A percentile compares a stretch with the other conserved stretches of the same genome.
phyloP scores from a whole-genome alignment of 2,888 invertebrate species.

The Hydroisotoma schaefferi region DNA sequence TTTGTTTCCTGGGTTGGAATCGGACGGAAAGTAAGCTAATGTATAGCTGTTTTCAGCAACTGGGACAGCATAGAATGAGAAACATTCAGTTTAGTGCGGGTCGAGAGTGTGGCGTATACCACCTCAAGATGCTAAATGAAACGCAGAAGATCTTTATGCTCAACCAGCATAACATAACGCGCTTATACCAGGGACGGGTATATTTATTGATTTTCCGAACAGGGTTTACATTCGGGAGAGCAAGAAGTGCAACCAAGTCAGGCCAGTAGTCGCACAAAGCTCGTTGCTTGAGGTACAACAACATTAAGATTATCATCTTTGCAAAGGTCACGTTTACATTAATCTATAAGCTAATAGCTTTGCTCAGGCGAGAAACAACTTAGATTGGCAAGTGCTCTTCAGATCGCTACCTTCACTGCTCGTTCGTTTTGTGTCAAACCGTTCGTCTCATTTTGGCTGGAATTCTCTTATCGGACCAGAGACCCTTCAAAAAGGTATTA shows the following conservation, averaged over 20 bases:
- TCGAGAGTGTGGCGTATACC: too few species aligned
- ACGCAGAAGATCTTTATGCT: too few species aligned
- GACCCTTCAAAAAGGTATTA: too few species aligned
- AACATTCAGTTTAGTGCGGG: too few species aligned
- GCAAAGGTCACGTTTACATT: constrained; percentile 13
- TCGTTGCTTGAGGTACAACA: constrained; percentile 1
- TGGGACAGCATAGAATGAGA: constrained; percentile 8
- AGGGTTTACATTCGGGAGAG: constrained; percentile 4
- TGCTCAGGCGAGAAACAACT: not conserved
- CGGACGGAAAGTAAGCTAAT: not conserved
- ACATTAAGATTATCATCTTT: constrained; percentile 14
- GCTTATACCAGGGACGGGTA: constrained; percentile 13
- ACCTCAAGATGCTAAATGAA: too few species aligned
- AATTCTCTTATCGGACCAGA: too few species aligned
- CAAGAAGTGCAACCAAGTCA: not conserved
- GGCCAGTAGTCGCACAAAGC: constrained; percentile 7
- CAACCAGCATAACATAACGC: too few species aligned
- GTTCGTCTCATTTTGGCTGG: too few species aligned
- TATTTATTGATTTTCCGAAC: constrained; percentile 20
- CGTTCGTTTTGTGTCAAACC: too few species aligned
- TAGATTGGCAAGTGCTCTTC: too few species aligned
- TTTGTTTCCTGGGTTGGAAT: not conserved
- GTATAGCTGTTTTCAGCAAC: not conserved
- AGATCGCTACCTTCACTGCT: too few species aligned
- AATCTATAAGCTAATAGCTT: not conserved